These are phyloP conservation scores for Brachyhypopomus gauderio DNA, from an alignment of 2,113 vertebrate genomes.

Conservation along the genomic window DNA sequence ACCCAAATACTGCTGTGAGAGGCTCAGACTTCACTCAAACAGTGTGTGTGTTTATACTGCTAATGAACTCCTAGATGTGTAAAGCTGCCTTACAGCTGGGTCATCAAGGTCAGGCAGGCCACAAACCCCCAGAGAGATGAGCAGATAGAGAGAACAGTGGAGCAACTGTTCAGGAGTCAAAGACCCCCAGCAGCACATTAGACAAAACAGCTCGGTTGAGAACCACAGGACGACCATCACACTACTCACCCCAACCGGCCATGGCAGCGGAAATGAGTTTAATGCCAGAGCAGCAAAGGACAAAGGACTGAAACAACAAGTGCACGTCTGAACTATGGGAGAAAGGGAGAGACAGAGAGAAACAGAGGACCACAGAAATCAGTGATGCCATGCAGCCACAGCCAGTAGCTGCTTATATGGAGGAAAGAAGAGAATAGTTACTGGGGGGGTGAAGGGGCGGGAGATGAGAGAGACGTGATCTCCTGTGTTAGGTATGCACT, in stretches of 20 bases:
- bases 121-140: too few species aligned
- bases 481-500: slow-evolving; percentile 78
- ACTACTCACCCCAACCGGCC: too few species aligned
- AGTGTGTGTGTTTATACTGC: too few species aligned
- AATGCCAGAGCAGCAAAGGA: too few species aligned
- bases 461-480: slow-evolving; percentile 74
- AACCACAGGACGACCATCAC: too few species aligned
- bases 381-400: background rate
- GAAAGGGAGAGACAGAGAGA: slow-evolving; percentile 11
- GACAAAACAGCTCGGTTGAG: slow-evolving; percentile 8
- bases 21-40: too few species aligned
- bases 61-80: too few species aligned
- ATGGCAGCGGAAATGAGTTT: too few species aligned
- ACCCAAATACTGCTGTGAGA: too few species aligned
- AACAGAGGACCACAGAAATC: background rate
- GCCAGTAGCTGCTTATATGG: slow-evolving; percentile 16
- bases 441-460: background rate
- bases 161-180: background rate
- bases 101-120: too few species aligned
- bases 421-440: background rate
- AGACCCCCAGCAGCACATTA: slow-evolving; percentile 11
- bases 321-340: background rate
- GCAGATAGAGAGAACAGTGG: too few species aligned
- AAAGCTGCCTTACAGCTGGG: too few species aligned
- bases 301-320: slow-evolving; percentile 8